Base-by-base conservation (phyloP, 2,797 vertebrate genomes). In the Sylvia borin region DNA sequence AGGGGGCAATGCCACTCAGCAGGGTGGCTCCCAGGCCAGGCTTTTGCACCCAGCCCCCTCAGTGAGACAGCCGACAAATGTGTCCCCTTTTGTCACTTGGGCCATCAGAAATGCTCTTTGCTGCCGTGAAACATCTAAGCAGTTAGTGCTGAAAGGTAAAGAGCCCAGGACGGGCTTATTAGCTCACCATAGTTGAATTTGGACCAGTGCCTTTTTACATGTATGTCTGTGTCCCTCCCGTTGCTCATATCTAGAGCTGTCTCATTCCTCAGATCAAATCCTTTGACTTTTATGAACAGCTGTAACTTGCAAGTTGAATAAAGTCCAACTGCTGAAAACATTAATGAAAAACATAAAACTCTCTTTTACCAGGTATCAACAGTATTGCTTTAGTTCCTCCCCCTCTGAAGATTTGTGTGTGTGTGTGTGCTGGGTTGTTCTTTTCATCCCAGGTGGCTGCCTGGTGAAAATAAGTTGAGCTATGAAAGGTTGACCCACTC, bases 391-490 rank as follows among this genome's bases (percentile, higher is more conserved):
- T 94, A 74, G 66, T 79, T 79, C 68, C n/a, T 36, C 31, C 20
- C 20, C 10, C 24, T n/a, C 71, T 27, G 47, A 79, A 66, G 70
- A 32, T 38, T 24, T 26, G 10, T 64, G 6, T 40, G 51, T 61
- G 4, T 64, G 13, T 38, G 9, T 64, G 40, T 50, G 36, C 76
- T 62, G 29, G 14, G 34, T 88, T 87, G 81, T 78, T 61, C 67
- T 93, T 96, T 92, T 95, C 45, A 77, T 92, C 81, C 76, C 82
- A 89, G 81, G 80, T 96, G 90, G 70, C 93, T 96, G 83, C 85
- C 84, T 90, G 65, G 75, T 91, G 83, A 91, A 95, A 95, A 90
- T 87, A 96, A 93, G 73, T 72, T 86, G 67, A 95, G 53, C 86
- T 57, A 11, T 94, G 88, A 96, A 95, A 95, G 77, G 82, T 88